Evolutionary conservation across 2,888 invertebrate species (phyloP).

Genomic region (Erpobdella octoculata): DNA sequence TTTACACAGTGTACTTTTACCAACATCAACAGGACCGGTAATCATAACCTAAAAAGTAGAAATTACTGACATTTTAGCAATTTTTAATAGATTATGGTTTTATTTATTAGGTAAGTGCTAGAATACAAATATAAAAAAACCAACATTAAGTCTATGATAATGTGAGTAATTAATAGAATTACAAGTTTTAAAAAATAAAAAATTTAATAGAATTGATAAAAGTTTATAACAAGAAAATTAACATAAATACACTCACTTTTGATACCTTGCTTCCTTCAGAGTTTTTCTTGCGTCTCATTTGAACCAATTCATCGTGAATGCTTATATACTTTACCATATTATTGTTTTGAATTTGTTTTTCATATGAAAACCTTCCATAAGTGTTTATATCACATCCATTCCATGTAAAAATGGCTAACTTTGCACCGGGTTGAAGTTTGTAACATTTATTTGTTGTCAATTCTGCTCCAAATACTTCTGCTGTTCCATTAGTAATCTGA

Average conservation of each 20-base stretch:
- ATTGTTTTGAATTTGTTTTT: constrained; percentile 88
- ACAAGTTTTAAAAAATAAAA: not conserved
- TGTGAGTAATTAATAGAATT: not conserved
- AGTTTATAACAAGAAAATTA: not conserved
- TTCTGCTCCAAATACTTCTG: constrained; percentile 94
- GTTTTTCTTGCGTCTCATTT: constrained; percentile 74
- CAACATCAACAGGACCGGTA: constrained; percentile 89
- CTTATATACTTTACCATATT: constrained; percentile 93
- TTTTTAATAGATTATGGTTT: not conserved
- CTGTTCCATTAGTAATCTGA: constrained; percentile 77
- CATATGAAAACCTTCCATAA: constrained; percentile 80
- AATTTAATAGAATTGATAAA: too few species aligned
- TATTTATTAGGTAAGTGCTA: not conserved
- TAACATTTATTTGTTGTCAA: constrained; percentile 84
- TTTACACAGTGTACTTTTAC: constrained; percentile 81
- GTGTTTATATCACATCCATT: constrained; percentile 80
- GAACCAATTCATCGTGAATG: constrained; percentile 86
- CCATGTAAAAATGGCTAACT: constrained; percentile 91
- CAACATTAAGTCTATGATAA: not conserved
- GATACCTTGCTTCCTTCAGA: constrained; percentile 55
- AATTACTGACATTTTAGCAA: too few species aligned
- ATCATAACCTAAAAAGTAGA: constrained; percentile 64
- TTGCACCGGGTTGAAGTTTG: constrained; percentile 78
- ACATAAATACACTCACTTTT: constrained; percentile 40
- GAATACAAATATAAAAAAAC: not conserved